phyloP scores from a whole-genome alignment of 2,113 vertebrate genomes.

The Neofelis nebulosa region DNA sequence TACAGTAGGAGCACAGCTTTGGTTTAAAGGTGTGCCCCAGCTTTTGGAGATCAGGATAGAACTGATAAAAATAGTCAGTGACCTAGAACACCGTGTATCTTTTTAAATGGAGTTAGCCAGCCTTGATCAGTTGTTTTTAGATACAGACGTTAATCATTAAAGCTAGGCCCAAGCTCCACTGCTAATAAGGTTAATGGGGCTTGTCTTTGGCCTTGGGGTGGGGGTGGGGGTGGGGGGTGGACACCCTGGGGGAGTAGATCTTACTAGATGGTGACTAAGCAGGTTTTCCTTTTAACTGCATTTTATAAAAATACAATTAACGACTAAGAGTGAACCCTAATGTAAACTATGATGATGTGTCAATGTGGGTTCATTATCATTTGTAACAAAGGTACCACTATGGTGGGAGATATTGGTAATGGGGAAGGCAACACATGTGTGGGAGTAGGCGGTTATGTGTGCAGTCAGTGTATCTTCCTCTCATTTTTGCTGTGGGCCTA shows the following conservation, averaged over 20 bases:
- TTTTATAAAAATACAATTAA: conserved; percentile 40
- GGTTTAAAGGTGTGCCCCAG: conserved; percentile 74
- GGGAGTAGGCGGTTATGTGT: neutral
- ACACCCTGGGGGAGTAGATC: neutral
- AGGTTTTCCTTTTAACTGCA: conserved; percentile 44
- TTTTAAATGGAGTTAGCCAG: conserved; percentile 76
- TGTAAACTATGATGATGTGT: neutral
- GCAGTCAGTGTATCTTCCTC: neutral
- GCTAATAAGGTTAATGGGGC: conserved; percentile 74
- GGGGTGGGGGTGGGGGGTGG: neutral
- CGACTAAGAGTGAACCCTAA: neutral
- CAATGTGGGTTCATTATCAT: neutral
- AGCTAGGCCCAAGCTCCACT: conserved; percentile 70
- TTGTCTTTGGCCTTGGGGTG: conserved; percentile 49
- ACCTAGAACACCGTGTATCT: conserved; percentile 84
- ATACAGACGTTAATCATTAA: conserved; percentile 84
- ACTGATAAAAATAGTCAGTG: conserved; percentile 85
- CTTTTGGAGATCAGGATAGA: conserved; percentile 79
- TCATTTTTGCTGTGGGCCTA: neutral
- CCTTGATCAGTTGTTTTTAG: conserved; percentile 79
- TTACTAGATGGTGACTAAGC: neutral
- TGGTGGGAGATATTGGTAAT: neutral
- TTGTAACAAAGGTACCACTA: neutral
- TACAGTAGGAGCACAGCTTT: neutral
- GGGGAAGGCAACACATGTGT: neutral